These are phyloP conservation scores for Anabas testudineus DNA, from an alignment of 2,797 vertebrate genomes.

Conservation along the genomic window DNA sequence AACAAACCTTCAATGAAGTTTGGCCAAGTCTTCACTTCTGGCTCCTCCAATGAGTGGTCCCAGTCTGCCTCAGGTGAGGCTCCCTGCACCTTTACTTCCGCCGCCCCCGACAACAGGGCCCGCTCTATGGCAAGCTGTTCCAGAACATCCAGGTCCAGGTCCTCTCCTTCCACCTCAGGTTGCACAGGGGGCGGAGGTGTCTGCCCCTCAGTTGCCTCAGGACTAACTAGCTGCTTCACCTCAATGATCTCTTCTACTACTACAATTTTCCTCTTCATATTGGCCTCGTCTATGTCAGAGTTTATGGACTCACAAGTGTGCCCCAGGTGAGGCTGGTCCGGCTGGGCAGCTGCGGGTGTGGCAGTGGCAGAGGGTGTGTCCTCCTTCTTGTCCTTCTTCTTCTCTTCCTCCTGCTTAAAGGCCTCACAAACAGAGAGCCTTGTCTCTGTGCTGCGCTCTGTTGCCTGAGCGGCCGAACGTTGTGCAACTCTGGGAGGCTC, in stretches of 20 bases:
- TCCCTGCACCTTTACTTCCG: slow-evolving; percentile 18
- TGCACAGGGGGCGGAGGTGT: slow-evolving; percentile 59
- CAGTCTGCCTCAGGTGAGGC: slow-evolving; percentile 73
- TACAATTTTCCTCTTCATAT: slow-evolving; percentile 87
- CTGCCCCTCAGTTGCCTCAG: slow-evolving; percentile 63
- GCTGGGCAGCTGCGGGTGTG: slow-evolving; percentile 61
- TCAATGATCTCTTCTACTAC: slow-evolving; percentile 87
- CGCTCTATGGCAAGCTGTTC: slow-evolving; percentile 79
- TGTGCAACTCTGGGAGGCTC: slow-evolving; percentile 86
- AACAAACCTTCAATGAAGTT: slow-evolving; percentile 86
- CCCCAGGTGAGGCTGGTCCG: slow-evolving; percentile 59
- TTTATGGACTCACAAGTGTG: slow-evolving; percentile 55
- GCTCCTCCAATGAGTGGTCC: slow-evolving; percentile 84
- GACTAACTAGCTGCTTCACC: slow-evolving; percentile 80
- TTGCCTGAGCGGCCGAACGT: slow-evolving; percentile 77
- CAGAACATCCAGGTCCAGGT: slow-evolving; percentile 85
- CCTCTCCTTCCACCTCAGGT: slow-evolving; percentile 65
- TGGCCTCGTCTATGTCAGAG: slow-evolving; percentile 71
- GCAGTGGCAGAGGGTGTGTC: slow-evolving; percentile 74
- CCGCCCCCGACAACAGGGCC: slow-evolving; percentile 56
- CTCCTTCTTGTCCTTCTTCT: slow-evolving; percentile 66
- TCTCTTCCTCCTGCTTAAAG: slow-evolving; percentile 62
- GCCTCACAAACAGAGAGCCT: slow-evolving; percentile 69
- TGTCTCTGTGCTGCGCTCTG: slow-evolving; percentile 78
- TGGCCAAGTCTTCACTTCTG: slow-evolving; percentile 83